These are phyloP conservation scores for Dichetophora obliterata DNA, from an alignment of 2,888 invertebrate genomes.

Conservation along the genomic window DNA sequence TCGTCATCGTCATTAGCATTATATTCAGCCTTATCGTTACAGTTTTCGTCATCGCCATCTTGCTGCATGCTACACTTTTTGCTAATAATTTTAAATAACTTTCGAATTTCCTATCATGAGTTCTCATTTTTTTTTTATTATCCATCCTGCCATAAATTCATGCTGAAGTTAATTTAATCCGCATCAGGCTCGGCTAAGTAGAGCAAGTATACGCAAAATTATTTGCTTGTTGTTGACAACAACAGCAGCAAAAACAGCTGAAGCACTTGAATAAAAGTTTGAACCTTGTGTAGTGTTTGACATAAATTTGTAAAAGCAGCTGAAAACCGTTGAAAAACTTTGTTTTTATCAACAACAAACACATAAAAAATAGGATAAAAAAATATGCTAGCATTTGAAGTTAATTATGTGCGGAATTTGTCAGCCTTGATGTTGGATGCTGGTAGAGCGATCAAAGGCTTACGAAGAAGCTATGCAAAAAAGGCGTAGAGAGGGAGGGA, in stretches of 20 bases:
- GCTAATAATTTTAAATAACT: slow-evolving; percentile 35
- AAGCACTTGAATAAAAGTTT: slow-evolving; percentile 26
- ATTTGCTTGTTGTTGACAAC: background rate
- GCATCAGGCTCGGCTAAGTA: background rate
- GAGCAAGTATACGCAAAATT: background rate
- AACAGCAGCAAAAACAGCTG: background rate
- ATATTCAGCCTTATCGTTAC: background rate
- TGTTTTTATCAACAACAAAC: background rate
- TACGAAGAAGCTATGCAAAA: background rate
- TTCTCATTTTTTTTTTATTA: background rate
- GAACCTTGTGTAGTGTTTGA: slow-evolving; percentile 30
- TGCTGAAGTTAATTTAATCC: slow-evolving; percentile 6
- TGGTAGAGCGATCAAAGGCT: background rate
- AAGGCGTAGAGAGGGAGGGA: background rate
- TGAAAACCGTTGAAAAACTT: slow-evolving; percentile 9
- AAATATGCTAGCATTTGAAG: slow-evolving; percentile 25
- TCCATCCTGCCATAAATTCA: background rate
- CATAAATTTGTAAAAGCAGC: slow-evolving; percentile 34
- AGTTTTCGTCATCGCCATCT: background rate
- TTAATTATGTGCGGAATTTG: slow-evolving; percentile 35
- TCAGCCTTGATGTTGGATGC: background rate
- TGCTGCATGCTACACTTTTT: slow-evolving; percentile 1
- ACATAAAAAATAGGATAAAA: background rate
- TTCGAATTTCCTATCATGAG: slow-evolving; percentile 2
- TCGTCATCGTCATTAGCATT: background rate